A percentile compares a stretch with the other conserved stretches of the same genome.
Conservation (phyloP, 1,140 invertebrate genomes). For the Notospermus geniculatus region DNA sequence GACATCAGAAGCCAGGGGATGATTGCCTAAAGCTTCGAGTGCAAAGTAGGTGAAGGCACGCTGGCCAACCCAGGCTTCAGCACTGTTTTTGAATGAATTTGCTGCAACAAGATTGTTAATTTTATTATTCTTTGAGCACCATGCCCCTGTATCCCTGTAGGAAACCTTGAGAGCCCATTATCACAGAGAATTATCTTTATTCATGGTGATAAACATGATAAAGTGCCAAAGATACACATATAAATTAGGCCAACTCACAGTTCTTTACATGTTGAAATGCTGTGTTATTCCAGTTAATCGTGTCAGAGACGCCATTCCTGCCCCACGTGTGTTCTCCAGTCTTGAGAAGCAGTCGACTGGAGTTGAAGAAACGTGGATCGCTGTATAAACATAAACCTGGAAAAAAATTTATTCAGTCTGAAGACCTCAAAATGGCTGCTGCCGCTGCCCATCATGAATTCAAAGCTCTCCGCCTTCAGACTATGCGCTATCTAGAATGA, state of each 20-base stretch:
- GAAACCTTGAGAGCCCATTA: neutral
- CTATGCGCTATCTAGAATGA: too few species aligned
- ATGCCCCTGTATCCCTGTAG: neutral
- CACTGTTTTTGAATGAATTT: slow-evolving; percentile 25
- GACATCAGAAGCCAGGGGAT: slow-evolving; percentile 24
- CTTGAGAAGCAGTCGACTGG: slow-evolving; percentile 39
- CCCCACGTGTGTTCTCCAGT: slow-evolving; percentile 47
- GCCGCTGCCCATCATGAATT: too few species aligned
- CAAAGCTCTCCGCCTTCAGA: too few species aligned
- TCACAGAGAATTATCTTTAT: neutral
- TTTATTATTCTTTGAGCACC: neutral
- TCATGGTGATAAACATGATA: neutral
- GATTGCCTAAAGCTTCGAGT: slow-evolving; percentile 31
- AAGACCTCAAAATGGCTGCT: too few species aligned
- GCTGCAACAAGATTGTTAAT: slow-evolving; percentile 17
- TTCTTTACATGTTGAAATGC: slow-evolving; percentile 28
- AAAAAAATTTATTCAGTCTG: too few species aligned
- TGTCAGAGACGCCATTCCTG: slow-evolving; percentile 25
- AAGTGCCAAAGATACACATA: neutral
- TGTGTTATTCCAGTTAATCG: slow-evolving; percentile 38
- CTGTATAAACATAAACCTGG: too few species aligned
- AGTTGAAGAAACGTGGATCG: slow-evolving; percentile 19
- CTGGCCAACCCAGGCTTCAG: slow-evolving; percentile 34
- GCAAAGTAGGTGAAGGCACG: slow-evolving; percentile 29
- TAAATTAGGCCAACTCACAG: slow-evolving; percentile 21